phyloP scores from a whole-genome alignment of 2,888 invertebrate genomes.

The Panzeria rudis region DNA sequence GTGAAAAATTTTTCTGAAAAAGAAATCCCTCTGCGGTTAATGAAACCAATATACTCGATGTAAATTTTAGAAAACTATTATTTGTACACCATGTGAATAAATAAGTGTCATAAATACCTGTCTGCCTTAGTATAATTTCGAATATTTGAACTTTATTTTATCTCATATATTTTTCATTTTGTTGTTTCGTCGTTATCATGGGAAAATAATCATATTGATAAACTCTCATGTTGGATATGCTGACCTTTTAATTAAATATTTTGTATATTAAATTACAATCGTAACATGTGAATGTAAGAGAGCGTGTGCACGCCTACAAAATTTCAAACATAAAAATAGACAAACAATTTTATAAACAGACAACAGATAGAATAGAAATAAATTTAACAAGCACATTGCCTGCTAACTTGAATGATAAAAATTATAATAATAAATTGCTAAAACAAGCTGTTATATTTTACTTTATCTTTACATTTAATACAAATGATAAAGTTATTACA shows the following conservation, averaged over 20 bases:
- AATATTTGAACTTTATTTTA: slow-evolving; percentile 38
- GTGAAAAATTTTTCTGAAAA: no score
- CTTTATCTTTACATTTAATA: slow-evolving; percentile 30
- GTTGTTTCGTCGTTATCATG: slow-evolving; percentile 53
- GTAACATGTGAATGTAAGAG: slow-evolving; percentile 31
- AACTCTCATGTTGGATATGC: slow-evolving; percentile 53
- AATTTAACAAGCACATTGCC: slow-evolving; percentile 7
- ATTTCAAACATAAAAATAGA: background rate
- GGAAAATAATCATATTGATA: slow-evolving; percentile 67
- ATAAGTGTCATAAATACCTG: slow-evolving; percentile 4
- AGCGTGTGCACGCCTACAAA: slow-evolving; percentile 47
- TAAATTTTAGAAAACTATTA: background rate
- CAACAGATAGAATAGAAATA: background rate
- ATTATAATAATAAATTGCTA: slow-evolving; percentile 33
- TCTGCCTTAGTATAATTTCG: background rate
- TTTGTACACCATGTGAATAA: slow-evolving; percentile 3
- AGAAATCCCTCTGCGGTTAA: background rate
- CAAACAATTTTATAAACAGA: background rate
- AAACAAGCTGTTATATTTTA: slow-evolving; percentile 34
- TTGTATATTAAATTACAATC: slow-evolving; percentile 62
- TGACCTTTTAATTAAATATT: slow-evolving; percentile 70
- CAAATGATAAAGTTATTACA: slow-evolving; percentile 62
- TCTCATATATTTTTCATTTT: background rate
- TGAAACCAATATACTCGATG: background rate
- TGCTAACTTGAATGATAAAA: background rate